Percentiles rank a stretch among this genome's conserved stretches.
phyloP scores from a whole-genome alignment of 53 echinoderm and acorn worm genomes.

The Astropecten irregularis region DNA sequence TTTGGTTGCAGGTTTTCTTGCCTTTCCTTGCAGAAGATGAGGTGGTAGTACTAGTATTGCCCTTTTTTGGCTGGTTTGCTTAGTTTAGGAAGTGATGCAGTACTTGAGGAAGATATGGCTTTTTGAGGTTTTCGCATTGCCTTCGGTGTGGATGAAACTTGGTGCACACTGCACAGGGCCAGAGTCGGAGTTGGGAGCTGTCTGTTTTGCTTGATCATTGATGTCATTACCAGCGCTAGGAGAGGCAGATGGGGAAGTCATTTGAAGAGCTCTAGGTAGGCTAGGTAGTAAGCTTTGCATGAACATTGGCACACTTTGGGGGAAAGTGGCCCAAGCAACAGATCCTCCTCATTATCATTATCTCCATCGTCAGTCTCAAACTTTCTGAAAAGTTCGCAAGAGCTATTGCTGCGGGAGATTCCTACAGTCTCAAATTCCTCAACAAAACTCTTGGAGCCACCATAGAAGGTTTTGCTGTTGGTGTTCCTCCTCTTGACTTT shows the following conservation, averaged over 20 bases:
- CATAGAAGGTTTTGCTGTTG: background rate
- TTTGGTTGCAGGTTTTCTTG: background rate
- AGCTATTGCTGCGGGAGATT: background rate
- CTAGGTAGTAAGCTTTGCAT: background rate
- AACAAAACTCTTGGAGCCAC: background rate
- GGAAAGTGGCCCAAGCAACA: background rate
- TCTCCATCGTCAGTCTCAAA: background rate
- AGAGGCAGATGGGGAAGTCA: too few species aligned
- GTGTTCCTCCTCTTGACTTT: conserved; percentile 6
- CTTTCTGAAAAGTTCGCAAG: conserved; percentile 1
- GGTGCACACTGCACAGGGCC: too few species aligned
- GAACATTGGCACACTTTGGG: background rate
- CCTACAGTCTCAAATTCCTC: background rate
- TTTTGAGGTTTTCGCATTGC: too few species aligned
- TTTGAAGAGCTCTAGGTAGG: too few species aligned
- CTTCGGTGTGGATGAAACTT: too few species aligned
- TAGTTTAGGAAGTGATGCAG: too few species aligned
- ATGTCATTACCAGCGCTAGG: too few species aligned
- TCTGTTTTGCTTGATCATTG: too few species aligned
- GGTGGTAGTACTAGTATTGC: background rate
- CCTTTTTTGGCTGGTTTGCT: background rate
- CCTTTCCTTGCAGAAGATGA: background rate
- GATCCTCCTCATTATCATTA: background rate
- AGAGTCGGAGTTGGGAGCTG: too few species aligned
- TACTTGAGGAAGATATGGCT: too few species aligned